Base-by-base conservation (phyloP, 2,113 vertebrate species). In the Apistogramma diplotaenia region DNA sequence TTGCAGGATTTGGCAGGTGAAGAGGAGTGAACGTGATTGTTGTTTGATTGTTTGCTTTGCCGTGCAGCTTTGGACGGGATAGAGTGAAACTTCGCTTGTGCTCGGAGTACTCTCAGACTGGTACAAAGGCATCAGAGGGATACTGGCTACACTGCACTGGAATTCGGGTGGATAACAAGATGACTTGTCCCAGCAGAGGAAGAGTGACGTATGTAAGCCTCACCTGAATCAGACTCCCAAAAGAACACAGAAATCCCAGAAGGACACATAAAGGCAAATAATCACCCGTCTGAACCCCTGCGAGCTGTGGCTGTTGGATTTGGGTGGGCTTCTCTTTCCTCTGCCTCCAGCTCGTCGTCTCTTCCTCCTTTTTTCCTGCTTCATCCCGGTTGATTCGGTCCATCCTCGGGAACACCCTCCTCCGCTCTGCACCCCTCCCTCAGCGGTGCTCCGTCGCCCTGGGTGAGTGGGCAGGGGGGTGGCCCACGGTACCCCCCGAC, bases 401-500 rank as follows among this genome's bases (percentile, higher is more conserved):
- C 57, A 8, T 73, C 74, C 82, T 62, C 65, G 21, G 81, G 78
- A 85, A 59, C 76, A 49, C 83, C 78, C 78, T 65, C 79, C 27
- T 80, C 85, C 33, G 5, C 82, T 79, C 82, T 85, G 84, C 75
- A 70, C 82, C 80, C 84, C 85, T 82, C 83, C 59, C 82, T 81
- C 70, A 65, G 84, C 4, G 55, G 85, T 79, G 90, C 86, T 85
- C 89, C 85, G 74, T 92, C 88, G 90, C 92, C 88, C 92, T 91
- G 93, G 93, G 90, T 93, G 88, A 92, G 83, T 29, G 79, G 94
- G 89, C 81, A 79, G 92, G 91, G 91, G 90, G 94, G 93, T 89
- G 86, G 91, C 92, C 93, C 84, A 89, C 80, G 87, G 85, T 92
- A 93, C 92, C 93, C 92, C 92, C 91, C 93, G 86, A 93, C 94